A percentile compares a stretch with the other conserved stretches of the same genome.
Evolutionary conservation across 2,888 invertebrate species (phyloP).

Genomic region (Melinaea menophilus): DNA sequence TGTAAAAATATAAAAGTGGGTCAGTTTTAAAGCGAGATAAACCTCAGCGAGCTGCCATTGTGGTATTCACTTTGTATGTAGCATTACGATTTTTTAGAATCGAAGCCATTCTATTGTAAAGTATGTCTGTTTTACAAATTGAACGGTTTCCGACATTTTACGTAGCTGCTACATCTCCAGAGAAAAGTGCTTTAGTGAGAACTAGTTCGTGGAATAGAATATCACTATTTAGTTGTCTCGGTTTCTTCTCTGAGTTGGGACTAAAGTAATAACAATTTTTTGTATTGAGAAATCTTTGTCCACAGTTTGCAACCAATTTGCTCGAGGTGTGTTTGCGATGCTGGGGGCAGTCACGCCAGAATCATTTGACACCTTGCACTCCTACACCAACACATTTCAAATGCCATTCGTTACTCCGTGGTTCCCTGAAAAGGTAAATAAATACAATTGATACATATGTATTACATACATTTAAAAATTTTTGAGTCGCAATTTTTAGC

Average conservation of each 20-base stretch:
- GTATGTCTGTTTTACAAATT: no score
- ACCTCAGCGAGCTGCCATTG: constrained; percentile 18
- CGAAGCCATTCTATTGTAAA: constrained; percentile 1
- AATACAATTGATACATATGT: background rate
- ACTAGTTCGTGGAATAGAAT: no score
- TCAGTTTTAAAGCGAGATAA: constrained; percentile 25
- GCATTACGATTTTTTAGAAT: constrained; percentile 23
- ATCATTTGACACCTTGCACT: constrained; percentile 95
- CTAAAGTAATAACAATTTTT: background rate
- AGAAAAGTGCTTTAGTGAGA: no score
- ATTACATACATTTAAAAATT: constrained; percentile 3
- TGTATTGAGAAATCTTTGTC: constrained; percentile 20
- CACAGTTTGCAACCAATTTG: constrained; percentile 94
- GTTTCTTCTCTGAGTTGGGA: no score
- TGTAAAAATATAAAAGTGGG: constrained; percentile 24
- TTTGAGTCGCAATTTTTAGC: no score
- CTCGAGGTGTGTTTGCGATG: constrained; percentile 92
- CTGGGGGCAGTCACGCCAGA: constrained; percentile 94
- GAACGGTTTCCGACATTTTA: no score
- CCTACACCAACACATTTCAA: constrained; percentile 96
- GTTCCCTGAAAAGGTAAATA: constrained; percentile 91
- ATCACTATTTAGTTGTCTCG: no score
- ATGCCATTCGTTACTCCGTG: constrained; percentile 96
- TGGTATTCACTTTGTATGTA: constrained; percentile 18
- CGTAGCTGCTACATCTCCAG: no score